Conservation (phyloP, 2,888 invertebrate genomes). For the Papilio protenor region DNA sequence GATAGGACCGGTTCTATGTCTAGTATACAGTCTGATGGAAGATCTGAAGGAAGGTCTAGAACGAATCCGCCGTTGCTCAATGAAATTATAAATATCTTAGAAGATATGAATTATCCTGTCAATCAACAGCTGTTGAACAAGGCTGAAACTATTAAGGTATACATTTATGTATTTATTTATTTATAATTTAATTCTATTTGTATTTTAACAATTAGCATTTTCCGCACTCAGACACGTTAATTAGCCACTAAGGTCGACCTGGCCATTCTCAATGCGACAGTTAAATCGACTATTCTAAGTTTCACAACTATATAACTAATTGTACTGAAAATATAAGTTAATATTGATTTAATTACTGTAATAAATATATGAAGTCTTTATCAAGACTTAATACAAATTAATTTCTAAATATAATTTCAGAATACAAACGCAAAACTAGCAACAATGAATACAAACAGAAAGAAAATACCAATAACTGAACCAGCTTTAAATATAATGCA, state of each 20-base stretch:
- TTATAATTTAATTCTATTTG: neutral
- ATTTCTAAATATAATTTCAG: constrained; percentile 56
- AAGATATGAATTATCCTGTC: constrained; percentile 84
- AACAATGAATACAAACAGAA: constrained; percentile 75
- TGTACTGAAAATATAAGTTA: too few relatives aligned
- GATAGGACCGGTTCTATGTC: constrained; percentile 68
- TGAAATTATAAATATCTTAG: constrained; percentile 88
- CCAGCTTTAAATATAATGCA: constrained; percentile 86
- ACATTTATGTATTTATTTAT: neutral
- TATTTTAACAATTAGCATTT: neutral
- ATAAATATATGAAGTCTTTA: neutral
- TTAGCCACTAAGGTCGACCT: neutral
- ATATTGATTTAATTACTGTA: neutral
- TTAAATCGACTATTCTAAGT: too few relatives aligned
- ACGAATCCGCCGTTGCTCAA: constrained; percentile 88
- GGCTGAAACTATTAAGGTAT: constrained; percentile 76
- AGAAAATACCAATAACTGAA: constrained; percentile 79
- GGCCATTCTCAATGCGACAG: neutral
- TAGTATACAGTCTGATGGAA: constrained; percentile 70
- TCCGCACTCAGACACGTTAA: too few relatives aligned
- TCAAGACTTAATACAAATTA: neutral
- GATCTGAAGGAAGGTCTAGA: constrained; percentile 82
- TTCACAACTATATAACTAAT: neutral
- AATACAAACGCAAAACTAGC: constrained; percentile 75
- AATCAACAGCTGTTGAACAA: constrained; percentile 78